Evolutionary conservation across 1,140 invertebrate species (phyloP), one percentile per base, ranked within the genome.

Genomic region (Cepaea nemoralis): DNA sequence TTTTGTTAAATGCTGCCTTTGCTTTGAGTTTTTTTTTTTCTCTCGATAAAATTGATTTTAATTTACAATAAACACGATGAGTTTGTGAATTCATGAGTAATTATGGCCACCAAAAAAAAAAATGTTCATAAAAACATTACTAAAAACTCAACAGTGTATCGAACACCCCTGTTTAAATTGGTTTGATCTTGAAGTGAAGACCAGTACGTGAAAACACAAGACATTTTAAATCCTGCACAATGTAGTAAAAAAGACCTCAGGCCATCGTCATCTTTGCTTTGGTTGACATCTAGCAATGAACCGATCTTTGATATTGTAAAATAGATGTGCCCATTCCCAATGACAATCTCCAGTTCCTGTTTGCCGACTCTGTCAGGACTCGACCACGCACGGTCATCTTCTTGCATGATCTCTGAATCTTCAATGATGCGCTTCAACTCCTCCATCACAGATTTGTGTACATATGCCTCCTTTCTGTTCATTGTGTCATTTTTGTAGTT

Each of bases 401-500:
- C 99, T 84, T 94, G 93, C 97, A 99, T 98, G 70, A 99, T 98
- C 93, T 99, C 99, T 0, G 98, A 98, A 89, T 99, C 99, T 84
- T 97, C 94, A 81, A 99, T 98, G 80, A 99, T 97, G 76, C 98
- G 94, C 88, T 98, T 98, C 24, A 99, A 90, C 92, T 99, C 99
- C 85, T 99, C 97, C 96, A 99, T 97, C 0, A 99, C 98, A 85
- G 96, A 96, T 77, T 96, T 95, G 90, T 98, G 97, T 0, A 99
- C 97, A 91, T 96, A 99, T 0, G 96, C 97, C 90, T 99, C 99
- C 92, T 99, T 99, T 8, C 98, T 94, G 92, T 99, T 99, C 97
- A 99, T 99, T 31, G 98, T 99, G 91, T 99, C 99, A 92, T 99
- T 99, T 92, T 99, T 99, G 92, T 99, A 99, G 91, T 99, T 99